Base-by-base conservation (phyloP, 2,888 invertebrate genomes). In the Laothoe populi region DNA sequence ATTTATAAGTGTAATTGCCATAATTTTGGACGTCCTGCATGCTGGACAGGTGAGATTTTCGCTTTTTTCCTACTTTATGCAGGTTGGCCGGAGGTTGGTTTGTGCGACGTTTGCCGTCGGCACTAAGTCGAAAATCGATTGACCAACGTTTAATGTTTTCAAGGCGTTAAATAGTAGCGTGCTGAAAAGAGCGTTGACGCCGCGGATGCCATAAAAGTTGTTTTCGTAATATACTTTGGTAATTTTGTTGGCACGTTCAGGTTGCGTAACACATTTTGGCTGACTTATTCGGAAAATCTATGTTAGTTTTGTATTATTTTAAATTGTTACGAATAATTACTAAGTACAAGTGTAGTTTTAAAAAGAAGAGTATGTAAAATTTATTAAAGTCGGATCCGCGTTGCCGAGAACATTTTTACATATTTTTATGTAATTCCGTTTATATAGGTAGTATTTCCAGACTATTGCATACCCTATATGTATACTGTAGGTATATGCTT, bases 1-100 rank as follows among this genome's bases (percentile, higher is more conserved):
- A 87, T 90, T 93, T 90, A 87, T 94, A 84, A 92, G 93, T 94
- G 94, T 93, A 86, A 92, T 94, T 88, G 90, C 92, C 86, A 90
- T 94, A 88, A 87, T 93, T 86, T 90, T 92, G 90, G 94, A 93
- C 87, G 93, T 92, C 86, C 91, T 94, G 77, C 90, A 90, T 73
- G 91, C 92, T 73, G 92, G 92, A 80, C 93, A 93, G 94, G 94
- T 94, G 87, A 93, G 88, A 63, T 62, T 70, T 62, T 66, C 60
- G 68, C 66, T 69, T 60, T 61, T 40, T 58, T 58, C 4, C 58
- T 58, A 46, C 38, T 57, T 67, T 53, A 48, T 4, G 62, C 58
- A 58, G 62, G 42, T 72, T 63, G 62, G 64, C 49, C 64, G 59
- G 57, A 65, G 67, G 53, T 59, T 61, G 62, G 65, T 59, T 19